Evolutionary conservation across 2,888 invertebrate species (phyloP), one percentile per base, ranked within the genome.

Genomic region (Augiades crinisus): DNA sequence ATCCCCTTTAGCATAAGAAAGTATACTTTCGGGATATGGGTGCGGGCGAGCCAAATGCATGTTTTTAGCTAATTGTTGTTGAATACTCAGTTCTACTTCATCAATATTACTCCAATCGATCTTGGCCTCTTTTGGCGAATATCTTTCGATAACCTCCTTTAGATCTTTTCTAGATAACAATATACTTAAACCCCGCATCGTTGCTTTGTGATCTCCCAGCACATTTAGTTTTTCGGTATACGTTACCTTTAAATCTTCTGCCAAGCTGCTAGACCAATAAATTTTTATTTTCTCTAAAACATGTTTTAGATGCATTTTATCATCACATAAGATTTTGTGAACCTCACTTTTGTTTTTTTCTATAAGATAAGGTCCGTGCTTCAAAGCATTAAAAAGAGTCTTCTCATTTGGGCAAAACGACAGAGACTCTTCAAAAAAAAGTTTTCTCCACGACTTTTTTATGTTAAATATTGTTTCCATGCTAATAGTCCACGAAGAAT

Each of bases 11-110:
- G 82, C 74, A 52, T 77, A 86, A 31, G 61, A 50, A 46, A 85
- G 53, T 27, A 85, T 60, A 3, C 62, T 55, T 24, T 78, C 72
- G 5, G 78, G 71, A n/a, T 63, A 52, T 8, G 76, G 73, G 47
- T 78, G 77, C 5, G 84, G 86, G 14, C 85, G 72, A 12, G 78
- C 72, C 14, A 69, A 61, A 57, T 82, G 78, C 83, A 87, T 83
- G 34, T 71, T 76, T 62, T 77, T 78, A 22, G 82, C 80, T 41
- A 86, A 68, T 54, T 68, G 57, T 54, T 74, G 75, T 43, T 76
- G 77, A 24, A 82, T 55, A 56, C 70, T 72, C 5, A 83, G 63
- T 40, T 66, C 59, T 27, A 69, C 56, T 59, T 77, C 75, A 55
- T 83, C 70, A 13, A 67, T 62, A 31, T 65, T 62, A 41, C 63